Percentiles rank a stretch among this genome's conserved stretches.
Conservation (phyloP, 1,140 invertebrate genomes). For the Phymorhynchus buccinoides region DNA sequence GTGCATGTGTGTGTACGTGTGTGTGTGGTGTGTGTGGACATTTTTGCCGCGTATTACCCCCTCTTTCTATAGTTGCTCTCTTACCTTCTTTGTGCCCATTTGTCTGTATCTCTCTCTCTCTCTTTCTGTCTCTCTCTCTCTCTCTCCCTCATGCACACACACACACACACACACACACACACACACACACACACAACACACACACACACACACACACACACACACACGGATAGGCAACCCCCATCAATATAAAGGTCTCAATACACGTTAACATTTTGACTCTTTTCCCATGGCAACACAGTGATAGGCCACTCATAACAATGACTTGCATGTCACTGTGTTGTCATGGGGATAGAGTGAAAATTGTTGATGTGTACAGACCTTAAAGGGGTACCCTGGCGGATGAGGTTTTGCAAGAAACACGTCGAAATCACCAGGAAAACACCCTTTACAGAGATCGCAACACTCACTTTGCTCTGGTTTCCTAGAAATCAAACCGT, state of each 20-base stretch:
- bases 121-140: slow-evolving; percentile 16
- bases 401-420: no score
- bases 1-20: background rate
- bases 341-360: no score
- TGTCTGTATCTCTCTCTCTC: no score
- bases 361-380: no score
- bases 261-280: background rate
- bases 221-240: no score
- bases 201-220: background rate
- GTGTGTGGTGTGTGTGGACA: background rate
- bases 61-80: background rate
- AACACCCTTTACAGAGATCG: no score
- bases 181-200: background rate
- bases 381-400: no score
- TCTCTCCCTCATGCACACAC: background rate
- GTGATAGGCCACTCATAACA: background rate
- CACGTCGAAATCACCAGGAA: no score
- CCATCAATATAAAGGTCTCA: background rate
- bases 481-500: no score
- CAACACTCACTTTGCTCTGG: no score
- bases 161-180: background rate
- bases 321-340: no score
- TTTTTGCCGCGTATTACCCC: background rate
- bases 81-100: background rate
- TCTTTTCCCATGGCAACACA: background rate